Conservation (phyloP, 2,888 invertebrate genomes). For the Phaedon cochleariae region DNA sequence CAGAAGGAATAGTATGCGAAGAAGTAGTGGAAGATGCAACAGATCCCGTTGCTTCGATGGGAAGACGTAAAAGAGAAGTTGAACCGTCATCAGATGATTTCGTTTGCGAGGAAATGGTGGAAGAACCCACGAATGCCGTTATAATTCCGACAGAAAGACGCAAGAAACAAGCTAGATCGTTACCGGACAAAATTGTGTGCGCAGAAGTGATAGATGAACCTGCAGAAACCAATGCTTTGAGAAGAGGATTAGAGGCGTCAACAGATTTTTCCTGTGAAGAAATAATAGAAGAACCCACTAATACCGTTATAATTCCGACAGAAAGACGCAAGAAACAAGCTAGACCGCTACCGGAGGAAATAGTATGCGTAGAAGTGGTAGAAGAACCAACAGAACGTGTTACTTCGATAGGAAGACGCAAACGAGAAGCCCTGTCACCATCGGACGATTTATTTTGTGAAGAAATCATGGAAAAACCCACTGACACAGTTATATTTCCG, state of each 20-base stretch:
- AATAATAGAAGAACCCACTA: conserved; percentile 15
- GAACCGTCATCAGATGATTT: conserved; percentile 73
- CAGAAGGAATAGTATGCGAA: not conserved
- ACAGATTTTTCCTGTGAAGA: not conserved
- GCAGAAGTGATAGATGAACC: not conserved
- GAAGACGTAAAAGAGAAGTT: too few relatives aligned
- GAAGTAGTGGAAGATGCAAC: too few relatives aligned
- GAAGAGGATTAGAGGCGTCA: not conserved
- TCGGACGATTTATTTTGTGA: conserved; percentile 58
- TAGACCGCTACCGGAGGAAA: not conserved
- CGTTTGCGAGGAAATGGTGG: not conserved
- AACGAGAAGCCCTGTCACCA: conserved; percentile 86
- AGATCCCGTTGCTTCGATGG: too few relatives aligned
- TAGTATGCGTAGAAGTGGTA: not conserved
- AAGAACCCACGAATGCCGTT: conserved; percentile 41
- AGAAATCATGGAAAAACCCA: not conserved
- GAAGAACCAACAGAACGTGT: too few relatives aligned
- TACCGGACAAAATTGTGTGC: not conserved
- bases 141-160: conserved; percentile 28
- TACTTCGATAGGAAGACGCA: too few relatives aligned
- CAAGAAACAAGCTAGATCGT: conserved; percentile 13
- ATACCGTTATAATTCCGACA: not conserved
- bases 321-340: not conserved
- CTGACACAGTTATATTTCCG: not conserved
- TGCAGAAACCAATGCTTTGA: not conserved